These are phyloP conservation scores for Meiosimyza platycephala DNA, from an alignment of 2,888 invertebrate genomes.

Conservation along the genomic window DNA sequence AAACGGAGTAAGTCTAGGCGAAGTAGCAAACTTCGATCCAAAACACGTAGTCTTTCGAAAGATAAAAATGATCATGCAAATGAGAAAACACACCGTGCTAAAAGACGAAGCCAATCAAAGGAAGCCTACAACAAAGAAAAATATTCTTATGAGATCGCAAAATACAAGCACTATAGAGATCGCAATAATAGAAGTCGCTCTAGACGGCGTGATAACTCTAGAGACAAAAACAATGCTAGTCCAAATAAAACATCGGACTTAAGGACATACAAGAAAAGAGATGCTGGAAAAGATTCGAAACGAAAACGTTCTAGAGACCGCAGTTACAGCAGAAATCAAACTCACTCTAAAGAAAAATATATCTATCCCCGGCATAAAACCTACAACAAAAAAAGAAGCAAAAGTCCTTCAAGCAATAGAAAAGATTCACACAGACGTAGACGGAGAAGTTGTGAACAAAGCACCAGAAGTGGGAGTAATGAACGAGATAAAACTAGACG, in stretches of 20 bases:
- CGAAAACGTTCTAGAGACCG: slow-evolving; percentile 19
- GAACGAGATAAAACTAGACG: neutral
- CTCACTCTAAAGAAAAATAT: neutral
- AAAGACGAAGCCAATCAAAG: no score
- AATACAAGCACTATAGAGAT: neutral
- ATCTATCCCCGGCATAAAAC: neutral
- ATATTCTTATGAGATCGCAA: neutral
- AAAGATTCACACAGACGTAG: slow-evolving; percentile 1
- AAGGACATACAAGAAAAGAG: slow-evolving; percentile 1
- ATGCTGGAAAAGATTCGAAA: neutral
- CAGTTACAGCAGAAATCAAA: neutral
- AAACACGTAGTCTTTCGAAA: no score
- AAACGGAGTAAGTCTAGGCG: no score
- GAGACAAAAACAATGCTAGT: slow-evolving; percentile 18
- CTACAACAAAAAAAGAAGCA: neutral
- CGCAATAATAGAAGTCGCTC: neutral
- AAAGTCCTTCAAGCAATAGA: neutral
- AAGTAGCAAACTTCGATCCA: no score
- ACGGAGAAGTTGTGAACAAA: no score
- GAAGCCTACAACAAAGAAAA: neutral
- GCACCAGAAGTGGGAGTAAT: slow-evolving; percentile 13
- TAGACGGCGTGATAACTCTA: neutral
- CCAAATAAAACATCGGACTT: slow-evolving; percentile 6
- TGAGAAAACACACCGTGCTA: no score
- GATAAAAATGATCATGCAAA: no score